Conservation (phyloP, 2,797 vertebrate genomes). For the Microhierax caerulescens region DNA sequence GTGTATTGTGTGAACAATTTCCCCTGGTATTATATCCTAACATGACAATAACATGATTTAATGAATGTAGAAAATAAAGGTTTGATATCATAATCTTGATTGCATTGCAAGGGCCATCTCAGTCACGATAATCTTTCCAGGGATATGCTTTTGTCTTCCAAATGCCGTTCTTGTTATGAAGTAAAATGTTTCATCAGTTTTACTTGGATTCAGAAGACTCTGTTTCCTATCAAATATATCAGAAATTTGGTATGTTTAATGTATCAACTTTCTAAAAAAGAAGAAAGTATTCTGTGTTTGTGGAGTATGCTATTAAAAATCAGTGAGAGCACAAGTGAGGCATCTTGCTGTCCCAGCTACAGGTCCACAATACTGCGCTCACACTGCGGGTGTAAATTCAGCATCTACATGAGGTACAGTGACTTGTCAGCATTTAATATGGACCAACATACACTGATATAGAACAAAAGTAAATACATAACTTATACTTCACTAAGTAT, state of each 20-base stretch:
- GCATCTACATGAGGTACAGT: constrained; percentile 89
- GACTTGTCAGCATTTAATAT: constrained; percentile 89
- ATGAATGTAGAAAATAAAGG: background rate
- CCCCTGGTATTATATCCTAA: background rate
- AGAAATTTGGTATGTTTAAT: constrained; percentile 33
- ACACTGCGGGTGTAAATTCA: constrained; percentile 79
- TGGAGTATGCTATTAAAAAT: constrained; percentile 46
- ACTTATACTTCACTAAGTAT: constrained; percentile 93
- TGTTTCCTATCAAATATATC: constrained; percentile 34
- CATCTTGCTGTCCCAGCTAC: constrained; percentile 71
- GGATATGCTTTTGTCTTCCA: constrained; percentile 22
- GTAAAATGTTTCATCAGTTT: constrained; percentile 27
- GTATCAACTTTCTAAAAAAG: constrained; percentile 22
- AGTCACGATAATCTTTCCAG: background rate
- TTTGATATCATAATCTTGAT: constrained; percentile 7
- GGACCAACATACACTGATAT: constrained; percentile 84
- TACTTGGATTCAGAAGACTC: constrained; percentile 38
- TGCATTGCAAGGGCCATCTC: constrained; percentile 12
- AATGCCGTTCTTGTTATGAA: constrained; percentile 12
- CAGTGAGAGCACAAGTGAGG: constrained; percentile 70
- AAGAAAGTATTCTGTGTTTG: constrained; percentile 37
- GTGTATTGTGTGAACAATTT: background rate
- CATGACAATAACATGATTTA: constrained; percentile 2
- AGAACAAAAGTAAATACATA: constrained; percentile 90
- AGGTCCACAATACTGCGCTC: constrained; percentile 77